phyloP scores from a whole-genome alignment of 2,888 invertebrate species.

The Teinopalpus imperialis region DNA sequence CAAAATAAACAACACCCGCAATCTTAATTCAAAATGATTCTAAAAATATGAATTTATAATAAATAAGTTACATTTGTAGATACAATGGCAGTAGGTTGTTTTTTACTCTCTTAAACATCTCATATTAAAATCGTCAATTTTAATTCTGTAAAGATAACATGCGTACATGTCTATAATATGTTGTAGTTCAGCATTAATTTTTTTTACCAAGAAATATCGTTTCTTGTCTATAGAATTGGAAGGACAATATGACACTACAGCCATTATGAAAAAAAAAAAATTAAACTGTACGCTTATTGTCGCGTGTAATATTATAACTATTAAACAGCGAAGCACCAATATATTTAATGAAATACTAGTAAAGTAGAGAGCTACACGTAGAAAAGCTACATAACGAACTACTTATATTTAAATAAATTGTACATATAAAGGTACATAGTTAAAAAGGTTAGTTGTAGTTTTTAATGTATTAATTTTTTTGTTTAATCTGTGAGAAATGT shows the following conservation, averaged over 20 bases:
- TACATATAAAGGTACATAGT: conserved; percentile 21
- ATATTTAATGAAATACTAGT: conserved; percentile 13
- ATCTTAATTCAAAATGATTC: conserved; percentile 16
- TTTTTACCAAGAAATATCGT: too few relatives aligned
- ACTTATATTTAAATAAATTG: conserved; percentile 22
- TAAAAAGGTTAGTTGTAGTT: conserved; percentile 21
- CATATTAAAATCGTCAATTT: too few relatives aligned
- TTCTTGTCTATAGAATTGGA: too few relatives aligned
- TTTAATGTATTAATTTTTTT: conserved; percentile 1
- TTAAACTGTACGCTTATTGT: conserved; percentile 6
- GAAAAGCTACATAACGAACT: conserved; percentile 31
- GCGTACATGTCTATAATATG: too few relatives aligned
- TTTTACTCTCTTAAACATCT: conserved; percentile 2
- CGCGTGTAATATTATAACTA: background rate
- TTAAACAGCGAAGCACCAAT: conserved; percentile 15
- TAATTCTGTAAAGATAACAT: too few relatives aligned
- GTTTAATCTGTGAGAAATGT: conserved; percentile 4
- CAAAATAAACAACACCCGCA: conserved; percentile 14
- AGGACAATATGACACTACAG: too few relatives aligned
- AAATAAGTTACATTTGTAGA: conserved; percentile 15
- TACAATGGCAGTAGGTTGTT: conserved; percentile 19
- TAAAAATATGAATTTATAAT: conserved; percentile 21
- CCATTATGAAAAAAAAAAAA: too few relatives aligned
- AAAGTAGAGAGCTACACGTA: conserved; percentile 27
- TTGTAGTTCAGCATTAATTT: too few relatives aligned